Percentiles rank a stretch among this genome's conserved stretches.
These are phyloP conservation scores for Hipposideros armiger DNA, from an alignment of 2,113 vertebrate genomes.

Conservation along the genomic window DNA sequence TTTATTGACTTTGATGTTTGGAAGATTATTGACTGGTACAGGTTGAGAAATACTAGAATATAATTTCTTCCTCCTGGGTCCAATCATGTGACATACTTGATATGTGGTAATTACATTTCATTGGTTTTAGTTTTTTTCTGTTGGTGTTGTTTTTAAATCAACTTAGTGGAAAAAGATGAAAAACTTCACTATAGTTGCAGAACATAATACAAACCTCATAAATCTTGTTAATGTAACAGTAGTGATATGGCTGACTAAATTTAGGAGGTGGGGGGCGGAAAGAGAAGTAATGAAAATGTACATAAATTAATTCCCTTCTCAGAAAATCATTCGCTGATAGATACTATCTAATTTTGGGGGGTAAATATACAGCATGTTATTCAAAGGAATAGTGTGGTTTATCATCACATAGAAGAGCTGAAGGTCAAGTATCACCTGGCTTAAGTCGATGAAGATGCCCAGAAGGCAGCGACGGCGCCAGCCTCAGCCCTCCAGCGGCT, in stretches of 20 bases:
- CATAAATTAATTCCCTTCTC: neutral
- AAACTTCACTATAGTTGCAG: neutral
- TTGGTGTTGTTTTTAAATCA: neutral
- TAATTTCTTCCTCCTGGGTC: neutral
- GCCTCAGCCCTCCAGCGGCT: accelerated
- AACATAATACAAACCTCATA: neutral
- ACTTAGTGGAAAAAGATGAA: neutral
- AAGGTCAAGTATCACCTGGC: neutral
- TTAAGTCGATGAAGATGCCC: neutral
- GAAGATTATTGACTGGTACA: neutral
- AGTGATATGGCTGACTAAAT: neutral
- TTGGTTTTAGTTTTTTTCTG: neutral
- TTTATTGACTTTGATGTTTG: neutral
- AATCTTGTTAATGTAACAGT: neutral
- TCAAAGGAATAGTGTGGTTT: neutral
- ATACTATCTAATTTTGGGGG: neutral
- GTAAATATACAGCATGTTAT: neutral
- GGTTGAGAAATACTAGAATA: neutral
- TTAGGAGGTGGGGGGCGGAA: neutral
- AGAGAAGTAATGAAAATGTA: neutral
- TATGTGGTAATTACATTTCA: neutral
- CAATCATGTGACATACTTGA: neutral
- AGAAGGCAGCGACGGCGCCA: neutral
- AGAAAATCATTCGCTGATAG: neutral
- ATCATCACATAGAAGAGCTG: neutral